Evolutionary conservation across 2,113 vertebrate species (phyloP).

Genomic region (Melanocharis versteri): DNA sequence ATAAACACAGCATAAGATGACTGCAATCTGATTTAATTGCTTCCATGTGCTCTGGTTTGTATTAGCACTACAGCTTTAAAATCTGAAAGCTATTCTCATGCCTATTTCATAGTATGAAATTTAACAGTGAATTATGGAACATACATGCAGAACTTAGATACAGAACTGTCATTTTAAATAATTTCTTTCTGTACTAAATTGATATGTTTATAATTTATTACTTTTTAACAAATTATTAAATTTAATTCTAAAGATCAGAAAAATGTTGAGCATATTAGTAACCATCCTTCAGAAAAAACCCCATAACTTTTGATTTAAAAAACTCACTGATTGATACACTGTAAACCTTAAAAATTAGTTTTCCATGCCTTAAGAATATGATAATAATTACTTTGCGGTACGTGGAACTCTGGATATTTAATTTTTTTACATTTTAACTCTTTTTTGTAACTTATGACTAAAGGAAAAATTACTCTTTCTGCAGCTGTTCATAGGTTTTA

Average conservation of each 20-base stretch:
- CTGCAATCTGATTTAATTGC: not conserved
- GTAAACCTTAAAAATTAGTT: not conserved
- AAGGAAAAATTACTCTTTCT: not conserved
- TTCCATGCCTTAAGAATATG: not conserved
- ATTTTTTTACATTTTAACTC: not conserved
- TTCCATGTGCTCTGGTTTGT: not conserved
- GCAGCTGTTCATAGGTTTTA: not conserved
- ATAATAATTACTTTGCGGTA: not conserved
- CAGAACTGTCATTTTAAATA: not conserved
- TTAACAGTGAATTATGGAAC: not conserved
- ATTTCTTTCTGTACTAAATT: not conserved
- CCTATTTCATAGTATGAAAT: not conserved
- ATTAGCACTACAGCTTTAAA: not conserved
- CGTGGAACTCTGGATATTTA: not conserved
- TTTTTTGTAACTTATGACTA: not conserved
- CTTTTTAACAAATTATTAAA: not conserved
- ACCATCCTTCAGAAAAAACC: not conserved
- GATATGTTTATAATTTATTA: not conserved
- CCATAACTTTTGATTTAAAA: not conserved
- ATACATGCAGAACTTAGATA: not conserved
- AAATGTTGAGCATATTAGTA: not conserved
- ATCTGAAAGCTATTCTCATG: not conserved
- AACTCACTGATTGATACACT: accelerated
- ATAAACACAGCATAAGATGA: not conserved
- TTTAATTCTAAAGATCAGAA: not conserved